Evolutionary conservation across 2,888 invertebrate species (phyloP), one percentile per base, ranked within the genome.

Genomic region (Rhopalosiphum nymphaeae): DNA sequence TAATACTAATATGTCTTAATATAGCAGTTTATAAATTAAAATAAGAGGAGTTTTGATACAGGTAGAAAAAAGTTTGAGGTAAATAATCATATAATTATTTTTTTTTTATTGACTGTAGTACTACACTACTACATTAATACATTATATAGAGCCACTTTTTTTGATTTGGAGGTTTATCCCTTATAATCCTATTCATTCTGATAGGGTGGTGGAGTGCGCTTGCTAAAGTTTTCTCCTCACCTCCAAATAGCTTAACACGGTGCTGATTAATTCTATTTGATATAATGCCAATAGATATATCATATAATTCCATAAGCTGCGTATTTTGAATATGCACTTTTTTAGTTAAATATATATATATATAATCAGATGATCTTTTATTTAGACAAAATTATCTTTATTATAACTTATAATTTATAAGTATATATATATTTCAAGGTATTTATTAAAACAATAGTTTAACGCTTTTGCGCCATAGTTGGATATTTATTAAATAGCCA

Each of bases 301-400:
- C 5, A 13, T 67, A 10, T 29, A 61, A 16, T 36, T 16, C 36
- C 16, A 16, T 36, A 16, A 67, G 36, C n/a, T 67, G 16, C 16
- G 36, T 67, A 36, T 21, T 67, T 67, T 67, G 36, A 7, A 67
- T 36, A 13, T 67, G n/a, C 67, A 67, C n/a, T 67, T 67, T 16
- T 67, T 67, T 67, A n/a, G 67, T 67, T 13, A n/a, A 67, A 67
- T 67, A n/a, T 67, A n/a, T 67, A 67, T 67, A n/a, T 67, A n/a
- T 67, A n/a, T 67, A 16, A n/a, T n/a, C 67, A 67, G 16, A 67
- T 67, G n/a, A 16, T 16, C n/a, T 90, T 90, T 90, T 90, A 46
- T 67, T n/a, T 36, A n/a, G 25, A 90, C 10, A 67, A 61, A 36
- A 67, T 61, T 46, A 61, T 67, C 61, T 61, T 90, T 46, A 67